Percentiles rank a stretch among this genome's conserved stretches.
Evolutionary conservation across 2,888 invertebrate species (phyloP).

Genomic region (Cotesia congregata): DNA sequence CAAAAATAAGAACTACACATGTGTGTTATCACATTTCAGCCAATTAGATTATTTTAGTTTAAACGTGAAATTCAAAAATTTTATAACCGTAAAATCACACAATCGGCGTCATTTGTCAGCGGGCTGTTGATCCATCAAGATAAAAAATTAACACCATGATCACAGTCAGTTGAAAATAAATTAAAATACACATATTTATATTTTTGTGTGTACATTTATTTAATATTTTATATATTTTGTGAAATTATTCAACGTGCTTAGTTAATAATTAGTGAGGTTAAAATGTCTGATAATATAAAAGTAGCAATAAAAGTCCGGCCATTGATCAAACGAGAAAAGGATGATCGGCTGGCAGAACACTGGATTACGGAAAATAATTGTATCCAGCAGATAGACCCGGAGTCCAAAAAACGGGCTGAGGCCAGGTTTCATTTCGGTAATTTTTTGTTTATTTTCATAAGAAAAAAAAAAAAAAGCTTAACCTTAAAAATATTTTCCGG

Average conservation of each 20-base stretch:
- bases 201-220: neutral
- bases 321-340: constrained; percentile 76
- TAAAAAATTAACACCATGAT: neutral
- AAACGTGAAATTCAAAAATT: constrained; percentile 16
- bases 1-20: neutral
- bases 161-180: neutral
- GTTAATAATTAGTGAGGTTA: neutral
- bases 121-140: constrained; percentile 7
- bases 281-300: constrained; percentile 79
- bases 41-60: constrained; percentile 12
- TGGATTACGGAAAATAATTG: constrained; percentile 77
- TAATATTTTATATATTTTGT: neutral
- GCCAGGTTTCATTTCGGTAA: constrained; percentile 63
- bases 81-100: neutral
- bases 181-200: neutral
- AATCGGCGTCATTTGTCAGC: constrained; percentile 27
- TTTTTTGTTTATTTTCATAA: neutral
- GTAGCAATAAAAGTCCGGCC: constrained; percentile 84
- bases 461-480: neutral
- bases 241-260: neutral
- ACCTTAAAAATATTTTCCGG: neutral
- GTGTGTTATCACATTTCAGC: neutral
- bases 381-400: constrained; percentile 74
- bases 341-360: constrained; percentile 73
- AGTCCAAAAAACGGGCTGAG: constrained; percentile 65